Conservation (phyloP, 2,888 invertebrate species). For the Eurytoma californica region DNA sequence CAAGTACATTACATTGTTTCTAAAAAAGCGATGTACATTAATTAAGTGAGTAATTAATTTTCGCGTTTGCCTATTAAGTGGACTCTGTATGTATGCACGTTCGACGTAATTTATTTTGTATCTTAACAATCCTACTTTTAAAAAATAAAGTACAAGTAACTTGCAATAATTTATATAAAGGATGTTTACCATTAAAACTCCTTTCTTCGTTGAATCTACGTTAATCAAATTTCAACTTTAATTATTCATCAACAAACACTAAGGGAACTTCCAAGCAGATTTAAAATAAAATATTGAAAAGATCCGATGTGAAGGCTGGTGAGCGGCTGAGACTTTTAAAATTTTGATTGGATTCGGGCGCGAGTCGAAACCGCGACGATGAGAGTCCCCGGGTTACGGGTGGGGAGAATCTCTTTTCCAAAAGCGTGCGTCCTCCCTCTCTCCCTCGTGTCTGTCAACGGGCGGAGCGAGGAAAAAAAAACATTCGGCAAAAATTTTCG, state of each 20-base stretch:
- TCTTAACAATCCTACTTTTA: constrained; percentile 63
- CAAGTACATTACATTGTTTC: constrained; percentile 9
- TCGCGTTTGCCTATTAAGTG: constrained; percentile 56
- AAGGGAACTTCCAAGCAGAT: background rate
- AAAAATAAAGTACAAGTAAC: constrained; percentile 69
- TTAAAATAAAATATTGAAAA: background rate
- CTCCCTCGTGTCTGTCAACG: constrained; percentile 61
- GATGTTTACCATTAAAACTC: background rate
- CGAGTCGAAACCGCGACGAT: constrained; percentile 1
- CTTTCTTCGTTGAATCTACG: background rate
- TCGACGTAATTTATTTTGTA: constrained; percentile 64
- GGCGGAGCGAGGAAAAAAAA: constrained; percentile 54
- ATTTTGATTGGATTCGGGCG: constrained; percentile 7
- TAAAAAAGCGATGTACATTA: constrained; percentile 11
- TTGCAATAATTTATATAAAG: background rate
- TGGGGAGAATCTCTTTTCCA: constrained; percentile 65
- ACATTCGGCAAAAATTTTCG: constrained; percentile 55
- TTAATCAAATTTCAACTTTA: no score
- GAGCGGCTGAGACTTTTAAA: background rate
- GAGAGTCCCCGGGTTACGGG: constrained; percentile 36
- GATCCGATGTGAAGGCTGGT: background rate
- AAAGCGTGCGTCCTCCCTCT: constrained; percentile 62
- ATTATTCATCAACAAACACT: no score
- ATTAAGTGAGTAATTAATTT: constrained; percentile 16
- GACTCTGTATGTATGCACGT: constrained; percentile 64